Base-by-base conservation (phyloP, 2,797 vertebrate genomes). In the Argentina silus region DNA sequence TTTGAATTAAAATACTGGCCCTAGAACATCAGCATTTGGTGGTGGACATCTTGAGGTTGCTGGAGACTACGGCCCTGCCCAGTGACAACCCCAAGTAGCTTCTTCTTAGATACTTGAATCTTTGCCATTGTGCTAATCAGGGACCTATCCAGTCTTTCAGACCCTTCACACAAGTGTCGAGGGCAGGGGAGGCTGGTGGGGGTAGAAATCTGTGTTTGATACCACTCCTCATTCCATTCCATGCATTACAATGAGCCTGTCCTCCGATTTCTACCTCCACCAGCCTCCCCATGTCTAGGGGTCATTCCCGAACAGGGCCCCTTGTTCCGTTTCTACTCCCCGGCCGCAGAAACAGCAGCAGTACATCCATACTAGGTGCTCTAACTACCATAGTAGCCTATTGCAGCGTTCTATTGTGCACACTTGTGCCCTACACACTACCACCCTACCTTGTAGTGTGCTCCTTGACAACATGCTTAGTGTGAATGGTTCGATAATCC, bases 401-500 rank as follows among this genome's bases (percentile, higher is more conserved):
- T 23, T 48, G 2, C 21, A 11, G 64, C 68, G 2, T 64, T 60
- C 59, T 57, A 9, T 44, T 51, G 43, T 50, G 74, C 11, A 63
- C 44, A 67, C 42, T 53, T 47, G 59, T 64, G 51, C 47, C 48
- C 4, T 63, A 12, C 27, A n/a, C 6, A 15, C 59, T 79, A 57
- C 51, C 75, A 27, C 72, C 87, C 8, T 94, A 95, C 94, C 94
- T 95, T 83, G 91, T 76, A 51, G 81, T 83, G 14, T 96, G 96
- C 81, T 97, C 94, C 74, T 94, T 91, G 78, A 95, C 86, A 5
- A 95, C 71, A 19, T 95, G 93, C 84, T 93, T 90, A 59, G 94
- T 91, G 71, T 96, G 93, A 21, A 91, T 90, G 73, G 91, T 95
- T 36, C 94, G 95, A 67, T 95, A 97, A 12, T 97, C 95, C 67